These are phyloP conservation scores for Cataglyphis hispanica DNA, from an alignment of 1,140 invertebrate genomes.

Conservation along the genomic window DNA sequence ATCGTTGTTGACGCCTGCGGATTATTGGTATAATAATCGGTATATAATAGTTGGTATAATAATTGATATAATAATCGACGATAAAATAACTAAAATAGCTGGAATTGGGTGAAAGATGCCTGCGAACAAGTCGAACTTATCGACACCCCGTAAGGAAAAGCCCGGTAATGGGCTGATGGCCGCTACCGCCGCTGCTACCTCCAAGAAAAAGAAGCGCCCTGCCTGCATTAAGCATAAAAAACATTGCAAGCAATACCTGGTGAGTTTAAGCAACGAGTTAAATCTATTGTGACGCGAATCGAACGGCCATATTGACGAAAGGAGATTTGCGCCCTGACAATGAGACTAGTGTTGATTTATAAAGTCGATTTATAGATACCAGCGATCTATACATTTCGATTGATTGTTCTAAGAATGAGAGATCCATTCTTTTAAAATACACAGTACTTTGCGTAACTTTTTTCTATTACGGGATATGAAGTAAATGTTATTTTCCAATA, in stretches of 20 bases:
- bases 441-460: neutral
- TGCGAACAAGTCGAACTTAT: constrained; percentile 80
- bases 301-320: constrained; percentile 65
- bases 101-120: constrained; percentile 73
- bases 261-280: constrained; percentile 70
- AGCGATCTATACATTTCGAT: constrained; percentile 22
- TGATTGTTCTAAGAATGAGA: constrained; percentile 12
- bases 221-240: constrained; percentile 80
- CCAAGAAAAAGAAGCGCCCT: constrained; percentile 77
- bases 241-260: constrained; percentile 81
- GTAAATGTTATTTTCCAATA: neutral
- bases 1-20: constrained; percentile 33
- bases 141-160: constrained; percentile 79
- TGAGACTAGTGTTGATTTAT: neutral
- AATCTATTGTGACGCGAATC: constrained; percentile 52
- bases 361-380: neutral
- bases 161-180: constrained; percentile 69
- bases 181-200: constrained; percentile 52
- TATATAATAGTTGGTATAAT: too few relatives aligned
- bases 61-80: neutral
- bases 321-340: constrained; percentile 22
- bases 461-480: neutral
- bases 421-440: neutral
- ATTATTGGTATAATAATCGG: too few relatives aligned
- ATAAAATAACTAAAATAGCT: too few relatives aligned